Conservation (phyloP, 2,113 vertebrate species). For the Thamnaconus septentrionalis region DNA sequence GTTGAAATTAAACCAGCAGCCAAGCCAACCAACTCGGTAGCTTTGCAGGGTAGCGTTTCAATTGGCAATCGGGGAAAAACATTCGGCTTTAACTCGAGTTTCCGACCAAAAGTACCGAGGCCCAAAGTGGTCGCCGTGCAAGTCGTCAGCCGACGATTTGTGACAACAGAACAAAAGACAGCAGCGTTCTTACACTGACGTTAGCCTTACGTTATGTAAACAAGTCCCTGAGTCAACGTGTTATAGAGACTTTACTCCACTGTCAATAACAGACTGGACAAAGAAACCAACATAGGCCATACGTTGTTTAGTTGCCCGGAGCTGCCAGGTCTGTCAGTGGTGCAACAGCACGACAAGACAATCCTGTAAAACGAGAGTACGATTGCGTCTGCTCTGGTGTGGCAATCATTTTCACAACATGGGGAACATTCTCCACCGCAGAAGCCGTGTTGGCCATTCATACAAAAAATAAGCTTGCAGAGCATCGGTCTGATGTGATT, state of each 20-base stretch:
- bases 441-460: conserved; percentile 7
- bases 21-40: conserved; percentile 49
- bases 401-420: conserved; percentile 18
- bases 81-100: no score
- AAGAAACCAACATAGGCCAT: conserved; percentile 28
- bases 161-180: conserved; percentile 63
- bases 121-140: not conserved
- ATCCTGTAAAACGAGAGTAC: conserved; percentile 24
- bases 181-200: conserved; percentile 52
- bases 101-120: no score
- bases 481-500: conserved; percentile 24
- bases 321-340: conserved; percentile 23
- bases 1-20: conserved; percentile 68
- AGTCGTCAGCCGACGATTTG: conserved; percentile 6
- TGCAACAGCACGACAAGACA: conserved; percentile 41
- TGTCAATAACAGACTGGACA: conserved; percentile 49
- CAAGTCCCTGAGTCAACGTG: conserved; percentile 63
- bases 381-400: conserved; percentile 36
- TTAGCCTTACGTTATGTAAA: conserved; percentile 71
- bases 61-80: not conserved
- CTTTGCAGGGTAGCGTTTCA: conserved; percentile 37
- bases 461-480: not conserved
- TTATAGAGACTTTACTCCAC: conserved; percentile 27
- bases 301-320: conserved; percentile 8
- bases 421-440: conserved; percentile 8